These are phyloP conservation scores for Donacobius atricapilla DNA, from an alignment of 2,113 vertebrate species.

Conservation along the genomic window DNA sequence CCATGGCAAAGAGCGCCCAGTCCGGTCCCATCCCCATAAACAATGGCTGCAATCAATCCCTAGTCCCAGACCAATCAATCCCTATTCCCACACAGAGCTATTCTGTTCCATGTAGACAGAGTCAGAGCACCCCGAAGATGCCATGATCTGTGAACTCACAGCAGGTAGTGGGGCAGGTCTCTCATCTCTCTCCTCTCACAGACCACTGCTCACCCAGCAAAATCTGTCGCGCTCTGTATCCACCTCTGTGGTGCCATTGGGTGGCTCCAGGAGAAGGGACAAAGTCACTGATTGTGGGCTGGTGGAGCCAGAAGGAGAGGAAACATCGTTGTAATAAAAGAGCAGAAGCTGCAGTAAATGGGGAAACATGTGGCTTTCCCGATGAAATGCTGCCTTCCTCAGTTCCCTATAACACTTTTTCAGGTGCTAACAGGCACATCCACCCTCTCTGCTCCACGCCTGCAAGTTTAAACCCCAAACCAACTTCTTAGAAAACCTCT, in stretches of 20 bases:
- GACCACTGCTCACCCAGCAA: background rate
- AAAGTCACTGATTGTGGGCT: background rate
- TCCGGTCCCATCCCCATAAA: background rate
- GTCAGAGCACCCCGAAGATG: background rate
- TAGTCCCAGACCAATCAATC: background rate
- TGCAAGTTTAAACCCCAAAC: accelerated
- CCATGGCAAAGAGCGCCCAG: background rate
- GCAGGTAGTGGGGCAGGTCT: background rate
- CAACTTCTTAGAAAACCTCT: background rate
- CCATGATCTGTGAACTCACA: accelerated
- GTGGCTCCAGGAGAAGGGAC: background rate
- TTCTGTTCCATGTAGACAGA: background rate
- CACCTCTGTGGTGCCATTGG: background rate
- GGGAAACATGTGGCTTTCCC: accelerated
- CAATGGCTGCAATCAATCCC: background rate
- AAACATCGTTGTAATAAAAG: accelerated
- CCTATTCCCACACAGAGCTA: background rate
- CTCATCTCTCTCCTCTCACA: background rate
- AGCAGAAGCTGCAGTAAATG: background rate
- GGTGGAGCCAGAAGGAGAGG: accelerated
- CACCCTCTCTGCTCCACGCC: accelerated
- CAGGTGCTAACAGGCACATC: background rate
- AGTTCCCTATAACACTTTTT: accelerated
- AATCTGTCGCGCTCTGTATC: background rate
- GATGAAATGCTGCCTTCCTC: accelerated